phyloP scores from a whole-genome alignment of 2,797 vertebrate species.

The Sebastes wilsoni region DNA sequence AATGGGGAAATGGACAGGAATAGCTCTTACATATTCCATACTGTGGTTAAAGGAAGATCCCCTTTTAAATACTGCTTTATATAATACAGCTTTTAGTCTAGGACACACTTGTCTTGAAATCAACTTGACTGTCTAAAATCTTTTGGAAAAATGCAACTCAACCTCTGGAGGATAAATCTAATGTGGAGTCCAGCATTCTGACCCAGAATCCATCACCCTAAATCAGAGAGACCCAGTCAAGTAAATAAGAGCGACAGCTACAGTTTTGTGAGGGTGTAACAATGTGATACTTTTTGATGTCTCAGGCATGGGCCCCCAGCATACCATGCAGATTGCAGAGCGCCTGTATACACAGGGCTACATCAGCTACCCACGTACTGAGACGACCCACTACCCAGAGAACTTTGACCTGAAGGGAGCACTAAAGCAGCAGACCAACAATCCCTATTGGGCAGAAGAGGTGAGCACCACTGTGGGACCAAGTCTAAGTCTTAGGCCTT shows the following conservation, averaged over 20 bases:
- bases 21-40: neutral
- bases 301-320: conserved; percentile 94
- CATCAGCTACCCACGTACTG: conserved; percentile 99
- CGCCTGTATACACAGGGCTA: conserved; percentile 97
- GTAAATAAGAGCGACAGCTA: neutral
- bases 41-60: neutral
- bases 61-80: neutral
- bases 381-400: conserved; percentile 96
- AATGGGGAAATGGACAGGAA: neutral
- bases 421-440: conserved; percentile 90
- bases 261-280: neutral
- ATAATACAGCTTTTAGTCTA: neutral
- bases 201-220: neutral
- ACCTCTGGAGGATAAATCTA: no score
- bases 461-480: conserved; percentile 76
- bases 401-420: conserved; percentile 96
- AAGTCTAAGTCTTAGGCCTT: neutral
- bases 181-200: neutral
- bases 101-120: neutral
- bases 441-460: conserved; percentile 89
- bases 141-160: neutral
- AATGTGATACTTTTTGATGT: neutral
- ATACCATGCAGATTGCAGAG: conserved; percentile 97
- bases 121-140: neutral
- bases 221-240: neutral